These are phyloP conservation scores for Schizotus pectinicornis DNA, from an alignment of 2,888 invertebrate species.

Conservation along the genomic window DNA sequence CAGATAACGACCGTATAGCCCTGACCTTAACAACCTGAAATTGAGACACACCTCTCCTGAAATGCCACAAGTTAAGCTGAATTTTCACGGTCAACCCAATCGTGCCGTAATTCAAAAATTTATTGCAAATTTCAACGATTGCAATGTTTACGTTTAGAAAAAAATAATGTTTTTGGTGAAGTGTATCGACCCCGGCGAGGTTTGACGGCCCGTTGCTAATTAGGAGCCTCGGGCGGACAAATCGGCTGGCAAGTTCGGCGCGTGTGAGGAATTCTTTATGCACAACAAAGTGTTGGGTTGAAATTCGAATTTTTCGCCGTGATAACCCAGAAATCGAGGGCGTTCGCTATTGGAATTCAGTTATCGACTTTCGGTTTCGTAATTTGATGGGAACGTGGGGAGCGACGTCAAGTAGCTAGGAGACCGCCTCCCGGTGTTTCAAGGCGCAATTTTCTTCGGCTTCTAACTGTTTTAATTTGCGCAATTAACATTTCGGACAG, in stretches of 20 bases:
- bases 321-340: constrained; percentile 16
- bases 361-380: constrained; percentile 28
- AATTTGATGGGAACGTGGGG: constrained; percentile 14
- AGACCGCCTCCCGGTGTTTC: no score
- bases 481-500: no score
- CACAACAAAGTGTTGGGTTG: constrained; percentile 20
- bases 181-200: constrained; percentile 30
- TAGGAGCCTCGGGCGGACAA: constrained; percentile 17
- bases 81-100: no score
- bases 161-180: constrained; percentile 6
- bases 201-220: constrained; percentile 23
- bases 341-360: constrained; percentile 18
- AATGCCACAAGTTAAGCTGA: constrained; percentile 19
- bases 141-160: no score
- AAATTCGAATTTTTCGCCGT: background rate
- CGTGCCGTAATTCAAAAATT: background rate
- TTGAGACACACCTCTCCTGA: constrained; percentile 17
- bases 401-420: background rate
- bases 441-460: no score
- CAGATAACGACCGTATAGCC: constrained; percentile 2
- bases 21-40: constrained; percentile 19
- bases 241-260: constrained; percentile 14
- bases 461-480: no score
- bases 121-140: constrained; percentile 8
- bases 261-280: constrained; percentile 27